Evolutionary conservation across 2,888 invertebrate genomes (phyloP).

Genomic region (Adela reaumurella): DNA sequence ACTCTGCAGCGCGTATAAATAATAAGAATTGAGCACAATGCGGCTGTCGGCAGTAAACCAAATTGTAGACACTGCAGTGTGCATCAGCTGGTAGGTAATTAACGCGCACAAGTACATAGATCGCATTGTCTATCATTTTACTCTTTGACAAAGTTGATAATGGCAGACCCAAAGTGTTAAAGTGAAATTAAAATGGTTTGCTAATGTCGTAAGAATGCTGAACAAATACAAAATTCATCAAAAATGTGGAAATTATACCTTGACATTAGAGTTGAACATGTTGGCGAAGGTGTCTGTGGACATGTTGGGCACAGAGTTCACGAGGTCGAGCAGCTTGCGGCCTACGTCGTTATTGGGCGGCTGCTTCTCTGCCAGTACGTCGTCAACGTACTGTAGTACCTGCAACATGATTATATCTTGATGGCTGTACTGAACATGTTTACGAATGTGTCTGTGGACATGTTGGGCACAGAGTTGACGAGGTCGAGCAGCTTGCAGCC

Average conservation of each 20-base stretch:
- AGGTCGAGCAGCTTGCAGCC: constrained; percentile 88
- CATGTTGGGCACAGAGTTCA: constrained; percentile 90
- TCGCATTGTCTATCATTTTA: too few relatives aligned
- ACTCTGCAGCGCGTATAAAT: too few relatives aligned
- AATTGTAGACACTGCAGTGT: too few relatives aligned
- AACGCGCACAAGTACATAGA: too few relatives aligned
- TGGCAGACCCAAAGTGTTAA: too few relatives aligned
- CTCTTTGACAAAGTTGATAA: too few relatives aligned
- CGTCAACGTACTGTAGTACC: constrained; percentile 85
- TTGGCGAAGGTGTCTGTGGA: constrained; percentile 85
- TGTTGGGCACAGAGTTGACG: constrained; percentile 88
- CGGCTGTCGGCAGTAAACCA: too few relatives aligned
- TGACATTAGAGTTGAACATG: constrained; percentile 94
- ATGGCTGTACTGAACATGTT: constrained; percentile 94
- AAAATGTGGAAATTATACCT: constrained; percentile 27
- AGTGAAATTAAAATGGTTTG: too few relatives aligned
- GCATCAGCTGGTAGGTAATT: too few relatives aligned
- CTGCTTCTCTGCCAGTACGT: constrained; percentile 77
- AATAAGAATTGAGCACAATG: too few relatives aligned
- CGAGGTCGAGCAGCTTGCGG: constrained; percentile 83
- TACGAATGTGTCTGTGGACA: constrained; percentile 86
- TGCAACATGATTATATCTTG: constrained; percentile 43
- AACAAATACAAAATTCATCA: too few relatives aligned
- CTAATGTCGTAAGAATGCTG: too few relatives aligned
- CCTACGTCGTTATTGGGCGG: constrained; percentile 85